phyloP scores from a whole-genome alignment of 2,797 vertebrate species.

The Graptemys geographica region DNA sequence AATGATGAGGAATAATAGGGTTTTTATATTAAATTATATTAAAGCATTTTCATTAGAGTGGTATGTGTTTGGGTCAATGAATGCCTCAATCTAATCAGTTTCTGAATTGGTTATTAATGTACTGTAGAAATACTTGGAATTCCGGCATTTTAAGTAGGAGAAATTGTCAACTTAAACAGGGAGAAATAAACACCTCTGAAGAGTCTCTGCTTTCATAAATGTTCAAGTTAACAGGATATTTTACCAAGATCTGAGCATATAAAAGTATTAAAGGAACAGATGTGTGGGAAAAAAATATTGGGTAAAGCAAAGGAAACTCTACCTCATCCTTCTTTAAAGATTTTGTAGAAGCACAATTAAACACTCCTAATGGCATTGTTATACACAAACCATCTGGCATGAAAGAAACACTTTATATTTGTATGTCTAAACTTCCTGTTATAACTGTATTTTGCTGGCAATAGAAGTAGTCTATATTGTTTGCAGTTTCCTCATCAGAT shows the following conservation, averaged over 20 bases:
- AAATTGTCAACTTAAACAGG: slow-evolving; percentile 4
- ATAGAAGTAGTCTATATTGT: slow-evolving; percentile 72
- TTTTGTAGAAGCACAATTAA: slow-evolving; percentile 80
- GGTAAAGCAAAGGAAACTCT: slow-evolving; percentile 76
- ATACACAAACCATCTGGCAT: slow-evolving; percentile 67
- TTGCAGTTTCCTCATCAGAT: slow-evolving; percentile 74
- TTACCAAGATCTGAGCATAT: slow-evolving; percentile 54
- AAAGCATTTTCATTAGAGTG: not conserved
- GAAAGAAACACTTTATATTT: slow-evolving; percentile 74
- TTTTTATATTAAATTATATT: not conserved
- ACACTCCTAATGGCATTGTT: slow-evolving; percentile 72
- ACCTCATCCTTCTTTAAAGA: slow-evolving; percentile 81
- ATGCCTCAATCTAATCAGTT: not conserved
- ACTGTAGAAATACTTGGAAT: slow-evolving; percentile 1
- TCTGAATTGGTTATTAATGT: slow-evolving; percentile 13
- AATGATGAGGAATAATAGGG: not conserved
- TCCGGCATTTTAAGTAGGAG: not conserved
- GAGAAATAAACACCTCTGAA: slow-evolving; percentile 53
- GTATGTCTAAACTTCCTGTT: slow-evolving; percentile 73
- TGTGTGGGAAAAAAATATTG: slow-evolving; percentile 55
- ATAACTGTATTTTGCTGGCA: slow-evolving; percentile 79
- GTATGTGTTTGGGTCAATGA: not conserved
- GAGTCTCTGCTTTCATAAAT: slow-evolving; percentile 48
- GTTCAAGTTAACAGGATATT: slow-evolving; percentile 47
- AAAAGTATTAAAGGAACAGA: slow-evolving; percentile 56